phyloP scores from a whole-genome alignment of 2,888 invertebrate species.

The Sarcophaga rosellei region DNA sequence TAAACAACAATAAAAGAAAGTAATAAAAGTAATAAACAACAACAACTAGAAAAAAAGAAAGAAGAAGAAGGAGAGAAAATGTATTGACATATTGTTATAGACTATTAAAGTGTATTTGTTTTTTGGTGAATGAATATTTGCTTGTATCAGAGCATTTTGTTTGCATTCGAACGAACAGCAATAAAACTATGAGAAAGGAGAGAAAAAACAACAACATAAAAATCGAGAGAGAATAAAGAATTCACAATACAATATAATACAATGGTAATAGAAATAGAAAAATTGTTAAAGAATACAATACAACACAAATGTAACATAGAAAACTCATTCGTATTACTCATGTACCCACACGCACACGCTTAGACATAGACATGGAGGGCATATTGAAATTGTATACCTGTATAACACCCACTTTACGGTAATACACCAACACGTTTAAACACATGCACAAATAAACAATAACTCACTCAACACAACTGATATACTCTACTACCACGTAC shows the following conservation, averaged over 20 bases:
- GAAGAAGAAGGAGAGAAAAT: too few relatives aligned
- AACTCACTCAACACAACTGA: slow-evolving; percentile 15
- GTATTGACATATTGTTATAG: slow-evolving; percentile 48
- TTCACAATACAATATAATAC: not conserved
- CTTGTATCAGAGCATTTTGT: not conserved
- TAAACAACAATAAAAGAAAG: slow-evolving; percentile 1
- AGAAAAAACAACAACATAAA: not conserved
- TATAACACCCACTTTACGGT: slow-evolving; percentile 4
- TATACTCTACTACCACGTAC: not conserved
- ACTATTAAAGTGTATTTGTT: slow-evolving; percentile 6
- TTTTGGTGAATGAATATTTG: not conserved
- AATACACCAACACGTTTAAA: not conserved
- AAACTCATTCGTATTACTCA: slow-evolving; percentile 25
- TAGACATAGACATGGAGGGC: not conserved
- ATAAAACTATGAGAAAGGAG: not conserved
- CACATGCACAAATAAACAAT: not conserved
- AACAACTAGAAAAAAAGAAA: too few relatives aligned
- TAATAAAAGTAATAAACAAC: slow-evolving; percentile 8
- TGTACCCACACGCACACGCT: not conserved
- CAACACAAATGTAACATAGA: slow-evolving; percentile 19
- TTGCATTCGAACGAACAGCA: not conserved
- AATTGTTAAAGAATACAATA: slow-evolving; percentile 40
- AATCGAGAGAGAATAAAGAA: not conserved
- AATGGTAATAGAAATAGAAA: slow-evolving; percentile 1
- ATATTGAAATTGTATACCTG: not conserved